Evolutionary conservation across 2,113 vertebrate species (phyloP), one percentile per base, ranked within the genome.

Genomic region (Amphiprion ocellaris): DNA sequence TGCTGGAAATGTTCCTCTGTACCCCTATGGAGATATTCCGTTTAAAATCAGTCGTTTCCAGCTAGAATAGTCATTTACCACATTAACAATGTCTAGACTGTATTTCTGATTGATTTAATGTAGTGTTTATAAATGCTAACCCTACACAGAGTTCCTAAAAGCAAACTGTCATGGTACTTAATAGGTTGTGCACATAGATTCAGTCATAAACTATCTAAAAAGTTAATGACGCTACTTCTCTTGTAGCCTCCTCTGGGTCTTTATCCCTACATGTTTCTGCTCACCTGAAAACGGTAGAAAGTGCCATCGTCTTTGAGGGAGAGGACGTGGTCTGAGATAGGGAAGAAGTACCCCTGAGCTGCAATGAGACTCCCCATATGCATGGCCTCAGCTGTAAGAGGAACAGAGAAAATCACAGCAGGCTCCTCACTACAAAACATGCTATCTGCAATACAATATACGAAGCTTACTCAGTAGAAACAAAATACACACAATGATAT

Each of bases 201-300:
- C 8, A 24, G 39, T 39, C 21, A 28, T 26, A 17, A 53, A 10
- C n/a, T 19, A 60, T n/a, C 11, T 30, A 2, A 19, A n/a, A 8
- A 21, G 49, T 19, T 7, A 52, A 21, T 7, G 49, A 4, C 16
- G 16, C 28, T 56, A 50, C 14, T 9, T 47, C 24, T 39, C 1
- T n/a, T 50, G 17, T 5, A 60, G n/a, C 44, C 66, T 69, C 26
- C 15, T 19, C 9, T 6, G 49, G 10, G 9, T 69, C 37, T 53
- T 49, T 19, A 54, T 39, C 69, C 14, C 26, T 46, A 10, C 4
- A 28, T 14, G 7, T n/a, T 49, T 12, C 16, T 2, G 19, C 96
- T 92, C 92, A 99, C 98, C 96, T 99, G 98, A 85, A 99, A 99
- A 78, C 98, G 97, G 86, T 98, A 99, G 89, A 99, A 99, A 0